Conservation (phyloP, 35 echinoderm and acorn worm species). For the Hemicentrotus pulcherrimus region DNA sequence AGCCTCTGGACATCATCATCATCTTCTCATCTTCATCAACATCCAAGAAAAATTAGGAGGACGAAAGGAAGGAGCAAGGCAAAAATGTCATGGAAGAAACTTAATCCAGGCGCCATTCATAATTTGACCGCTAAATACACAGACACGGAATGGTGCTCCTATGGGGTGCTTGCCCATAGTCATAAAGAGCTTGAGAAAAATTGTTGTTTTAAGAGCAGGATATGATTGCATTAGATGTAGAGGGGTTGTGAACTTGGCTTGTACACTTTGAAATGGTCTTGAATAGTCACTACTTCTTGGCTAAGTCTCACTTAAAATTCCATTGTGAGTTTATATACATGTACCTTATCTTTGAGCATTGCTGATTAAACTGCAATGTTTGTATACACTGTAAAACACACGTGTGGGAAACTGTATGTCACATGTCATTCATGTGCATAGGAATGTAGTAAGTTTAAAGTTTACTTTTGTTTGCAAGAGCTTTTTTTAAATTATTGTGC, state of each 20-base stretch:
- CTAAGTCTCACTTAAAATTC: neutral
- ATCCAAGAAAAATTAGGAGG: neutral
- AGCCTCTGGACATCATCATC: neutral
- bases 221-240: neutral
- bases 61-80: neutral
- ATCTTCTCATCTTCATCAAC: neutral
- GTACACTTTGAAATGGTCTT: neutral
- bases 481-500: too few relatives aligned
- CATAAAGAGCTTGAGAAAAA: neutral
- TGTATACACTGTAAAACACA: neutral
- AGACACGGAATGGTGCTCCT: neutral
- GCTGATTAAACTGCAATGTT: neutral
- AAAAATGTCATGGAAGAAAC: neutral
- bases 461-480: too few relatives aligned
- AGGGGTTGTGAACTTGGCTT: neutral
- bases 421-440: neutral
- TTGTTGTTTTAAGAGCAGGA: neutral
- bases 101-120: neutral
- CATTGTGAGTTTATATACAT: neutral
- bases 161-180: neutral
- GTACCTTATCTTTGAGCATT: neutral
- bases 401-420: neutral
- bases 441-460: too few relatives aligned
- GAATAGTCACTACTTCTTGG: neutral
- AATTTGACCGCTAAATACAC: conserved; percentile 38